Evolutionary conservation across 2,888 invertebrate genomes (phyloP), one percentile per base, ranked within the genome.

Genomic region (Drosophila algonquin): DNA sequence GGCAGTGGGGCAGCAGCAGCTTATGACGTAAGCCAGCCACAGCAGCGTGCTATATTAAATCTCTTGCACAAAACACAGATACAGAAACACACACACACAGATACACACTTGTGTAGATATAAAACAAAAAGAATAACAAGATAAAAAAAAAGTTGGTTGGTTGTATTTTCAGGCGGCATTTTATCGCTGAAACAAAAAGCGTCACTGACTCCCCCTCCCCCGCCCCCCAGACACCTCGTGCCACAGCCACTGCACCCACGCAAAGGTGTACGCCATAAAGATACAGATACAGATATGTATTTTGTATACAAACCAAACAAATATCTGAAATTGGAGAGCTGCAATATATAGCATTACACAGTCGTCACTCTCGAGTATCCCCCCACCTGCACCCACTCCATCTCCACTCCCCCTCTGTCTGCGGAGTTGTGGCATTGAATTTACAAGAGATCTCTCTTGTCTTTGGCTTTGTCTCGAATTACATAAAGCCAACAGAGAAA

Each of bases 21-120:
- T 67, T 71, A 65, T 83, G 82, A 83, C 82, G 88, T 85, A 73
- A 82, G 87, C 89, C 73, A 48, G 53, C 69, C 57, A 58, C 55
- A 65, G 60, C 75, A 68, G 67, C 45, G 61, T 46, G 75, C 56
- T 82, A 65, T 83, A 88, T 88, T 80, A 70, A 75, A 88, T 88
- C 71, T 70, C 58, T 76, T 76, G 76, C 54, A 67, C 75, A 62
- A 64, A 83, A 80, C 55, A 62, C 57, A 74, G 62, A 51, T 52
- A 62, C 27, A n/a, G 7, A 54, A 14, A 54, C 63, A 52, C 7
- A 6, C 7, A 54, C 52, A 62, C n/a, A 27, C 63, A 52, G 16
- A 50, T 32, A 45, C 32, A 59, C 59, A 3, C 9, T 12, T 21
- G 18, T 48, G 67, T 40, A 48, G 60, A 52, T 48, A 61, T 16